Conservation (phyloP, 2,888 invertebrate genomes). For the Neoaliturus tenellus region DNA sequence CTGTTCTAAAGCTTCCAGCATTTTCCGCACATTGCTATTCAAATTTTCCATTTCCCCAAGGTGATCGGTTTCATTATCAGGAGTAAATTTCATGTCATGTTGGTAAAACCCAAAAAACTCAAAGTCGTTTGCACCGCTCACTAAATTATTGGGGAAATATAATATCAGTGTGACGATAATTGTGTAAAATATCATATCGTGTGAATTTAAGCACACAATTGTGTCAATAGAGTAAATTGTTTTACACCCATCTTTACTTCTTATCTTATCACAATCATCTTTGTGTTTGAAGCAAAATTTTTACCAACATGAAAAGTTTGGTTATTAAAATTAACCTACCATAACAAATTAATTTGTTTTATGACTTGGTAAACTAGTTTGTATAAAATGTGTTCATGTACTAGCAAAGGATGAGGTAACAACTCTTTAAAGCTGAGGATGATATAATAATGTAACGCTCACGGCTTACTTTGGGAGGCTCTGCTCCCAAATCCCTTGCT, state of each 20-base stretch:
- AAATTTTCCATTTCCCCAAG: neutral
- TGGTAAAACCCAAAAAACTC: constrained; percentile 19
- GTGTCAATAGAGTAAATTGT: neutral
- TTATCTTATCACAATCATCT: constrained; percentile 17
- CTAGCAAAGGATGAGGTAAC: no score
- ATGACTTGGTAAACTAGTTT: no score
- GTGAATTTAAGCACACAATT: no score
- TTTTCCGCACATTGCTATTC: constrained; percentile 30
- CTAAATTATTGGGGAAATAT: neutral
- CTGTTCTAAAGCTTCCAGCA: constrained; percentile 30
- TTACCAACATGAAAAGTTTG: no score
- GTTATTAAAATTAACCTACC: no score
- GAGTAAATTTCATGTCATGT: neutral
- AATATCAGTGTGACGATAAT: neutral
- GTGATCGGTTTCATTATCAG: constrained; percentile 38
- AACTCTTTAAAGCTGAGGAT: no score
- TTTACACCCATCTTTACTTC: neutral
- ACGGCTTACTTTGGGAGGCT: no score
- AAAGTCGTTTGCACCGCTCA: neutral
- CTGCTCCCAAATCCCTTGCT: no score
- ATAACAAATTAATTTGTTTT: no score
- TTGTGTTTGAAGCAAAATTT: neutral
- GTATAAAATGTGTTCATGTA: no score
- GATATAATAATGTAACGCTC: no score
- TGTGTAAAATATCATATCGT: neutral